Percentiles rank a stretch among this genome's conserved stretches.
Evolutionary conservation across 2,888 invertebrate species (phyloP).

Genomic region (Cantharis flavilabris): DNA sequence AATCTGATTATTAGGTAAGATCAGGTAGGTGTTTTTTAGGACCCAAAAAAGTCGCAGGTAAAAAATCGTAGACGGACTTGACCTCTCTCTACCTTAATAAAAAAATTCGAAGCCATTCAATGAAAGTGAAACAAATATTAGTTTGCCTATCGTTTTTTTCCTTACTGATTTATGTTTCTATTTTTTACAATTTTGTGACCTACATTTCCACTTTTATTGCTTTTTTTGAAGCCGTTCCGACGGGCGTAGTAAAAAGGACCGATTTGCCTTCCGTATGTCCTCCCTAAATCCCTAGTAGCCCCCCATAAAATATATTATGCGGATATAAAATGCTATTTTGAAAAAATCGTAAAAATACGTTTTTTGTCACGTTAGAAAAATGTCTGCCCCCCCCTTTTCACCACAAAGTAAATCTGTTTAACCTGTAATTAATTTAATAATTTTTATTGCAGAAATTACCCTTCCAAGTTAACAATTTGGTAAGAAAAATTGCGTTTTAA

Average conservation of each 20-base stretch:
- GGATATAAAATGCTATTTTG: not conserved
- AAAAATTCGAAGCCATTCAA: slow-evolving; percentile 18
- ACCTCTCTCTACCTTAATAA: slow-evolving; percentile 23
- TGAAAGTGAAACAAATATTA: slow-evolving; percentile 22
- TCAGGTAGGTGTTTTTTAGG: slow-evolving; percentile 44
- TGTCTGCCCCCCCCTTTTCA: not conserved
- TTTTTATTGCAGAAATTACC: not conserved
- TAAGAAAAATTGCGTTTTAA: not conserved
- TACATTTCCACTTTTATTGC: not conserved
- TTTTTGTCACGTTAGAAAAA: not conserved
- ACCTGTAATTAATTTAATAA: not conserved
- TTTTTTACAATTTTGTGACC: not conserved
- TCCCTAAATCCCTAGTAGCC: not conserved
- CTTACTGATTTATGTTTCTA: not conserved
- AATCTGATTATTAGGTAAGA: slow-evolving; percentile 47
- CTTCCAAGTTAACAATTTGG: not conserved
- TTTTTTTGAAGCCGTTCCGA: not conserved
- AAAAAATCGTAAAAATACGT: not conserved
- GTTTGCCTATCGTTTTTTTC: not conserved
- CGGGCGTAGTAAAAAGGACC: not conserved
- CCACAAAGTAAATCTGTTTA: not conserved
- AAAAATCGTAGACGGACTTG: slow-evolving; percentile 38
- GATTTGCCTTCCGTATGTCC: not conserved
- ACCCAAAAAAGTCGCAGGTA: slow-evolving; percentile 38
- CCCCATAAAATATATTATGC: not conserved